A percentile compares a stretch with the other conserved stretches of the same genome.
Evolutionary conservation across 2,797 vertebrate species (phyloP).

Genomic region (Spheniscus humboldti): DNA sequence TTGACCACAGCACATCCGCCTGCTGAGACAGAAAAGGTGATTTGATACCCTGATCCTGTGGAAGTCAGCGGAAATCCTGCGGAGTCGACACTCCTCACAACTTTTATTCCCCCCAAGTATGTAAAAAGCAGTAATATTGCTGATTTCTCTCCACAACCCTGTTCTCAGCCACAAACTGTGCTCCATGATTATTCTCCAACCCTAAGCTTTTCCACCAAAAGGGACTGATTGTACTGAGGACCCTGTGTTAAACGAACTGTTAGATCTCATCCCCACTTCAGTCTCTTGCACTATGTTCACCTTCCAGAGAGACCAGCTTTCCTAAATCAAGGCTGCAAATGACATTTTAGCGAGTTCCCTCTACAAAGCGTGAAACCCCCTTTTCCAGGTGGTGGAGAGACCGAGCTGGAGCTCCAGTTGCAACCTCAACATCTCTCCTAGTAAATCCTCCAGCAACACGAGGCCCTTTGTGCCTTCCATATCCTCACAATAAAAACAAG

Average conservation of each 20-base stretch:
- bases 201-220: not conserved
- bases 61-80: not conserved
- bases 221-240: not conserved
- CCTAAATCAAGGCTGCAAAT: not conserved
- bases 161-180: not conserved
- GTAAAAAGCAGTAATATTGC: not conserved
- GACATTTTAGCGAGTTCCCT: not conserved
- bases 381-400: not conserved
- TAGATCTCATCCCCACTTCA: not conserved
- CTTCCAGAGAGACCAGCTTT: not conserved
- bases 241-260: not conserved
- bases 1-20: not conserved
- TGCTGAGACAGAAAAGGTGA: not conserved
- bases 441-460: not conserved
- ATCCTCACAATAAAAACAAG: not conserved
- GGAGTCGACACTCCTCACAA: not conserved
- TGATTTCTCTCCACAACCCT: not conserved
- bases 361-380: rapidly evolving
- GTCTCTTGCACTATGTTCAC: not conserved
- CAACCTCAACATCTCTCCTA: not conserved
- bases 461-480: not conserved
- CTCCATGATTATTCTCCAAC: not conserved
- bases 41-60: not conserved
- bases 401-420: not conserved
- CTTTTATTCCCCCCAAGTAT: not conserved